These are phyloP conservation scores for Grammomys dolichurus DNA, from an alignment of 2,113 vertebrate species.

Conservation along the genomic window DNA sequence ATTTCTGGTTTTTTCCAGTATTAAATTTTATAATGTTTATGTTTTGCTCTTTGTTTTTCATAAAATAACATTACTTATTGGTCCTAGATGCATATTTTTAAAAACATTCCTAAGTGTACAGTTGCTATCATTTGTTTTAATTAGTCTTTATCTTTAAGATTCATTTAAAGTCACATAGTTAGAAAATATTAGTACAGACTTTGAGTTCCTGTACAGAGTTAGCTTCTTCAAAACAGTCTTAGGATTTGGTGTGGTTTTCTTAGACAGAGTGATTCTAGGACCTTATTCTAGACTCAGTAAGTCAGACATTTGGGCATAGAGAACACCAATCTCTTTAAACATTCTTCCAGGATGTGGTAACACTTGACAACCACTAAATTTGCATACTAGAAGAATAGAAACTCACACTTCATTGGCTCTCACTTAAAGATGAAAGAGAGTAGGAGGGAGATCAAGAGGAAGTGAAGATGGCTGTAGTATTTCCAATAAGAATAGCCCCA, in stretches of 20 bases:
- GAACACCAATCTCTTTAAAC: background rate
- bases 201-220: background rate
- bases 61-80: background rate
- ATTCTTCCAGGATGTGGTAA: background rate
- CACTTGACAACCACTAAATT: background rate
- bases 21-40: background rate
- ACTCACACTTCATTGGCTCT: background rate
- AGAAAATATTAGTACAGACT: background rate
- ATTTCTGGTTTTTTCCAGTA: background rate
- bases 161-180: background rate
- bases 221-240: background rate
- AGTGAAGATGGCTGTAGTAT: background rate
- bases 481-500: background rate
- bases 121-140: background rate
- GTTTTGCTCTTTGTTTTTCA: background rate
- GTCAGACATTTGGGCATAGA: background rate
- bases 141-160: slow-evolving; percentile 30
- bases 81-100: background rate
- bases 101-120: background rate
- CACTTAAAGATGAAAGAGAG: background rate
- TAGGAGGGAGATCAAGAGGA: background rate
- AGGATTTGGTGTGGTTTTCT: background rate
- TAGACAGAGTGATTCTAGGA: background rate
- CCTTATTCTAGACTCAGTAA: background rate
- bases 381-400: background rate